Evolutionary conservation across 2,113 vertebrate genomes (phyloP).

Genomic region (Fregetta grallaria): DNA sequence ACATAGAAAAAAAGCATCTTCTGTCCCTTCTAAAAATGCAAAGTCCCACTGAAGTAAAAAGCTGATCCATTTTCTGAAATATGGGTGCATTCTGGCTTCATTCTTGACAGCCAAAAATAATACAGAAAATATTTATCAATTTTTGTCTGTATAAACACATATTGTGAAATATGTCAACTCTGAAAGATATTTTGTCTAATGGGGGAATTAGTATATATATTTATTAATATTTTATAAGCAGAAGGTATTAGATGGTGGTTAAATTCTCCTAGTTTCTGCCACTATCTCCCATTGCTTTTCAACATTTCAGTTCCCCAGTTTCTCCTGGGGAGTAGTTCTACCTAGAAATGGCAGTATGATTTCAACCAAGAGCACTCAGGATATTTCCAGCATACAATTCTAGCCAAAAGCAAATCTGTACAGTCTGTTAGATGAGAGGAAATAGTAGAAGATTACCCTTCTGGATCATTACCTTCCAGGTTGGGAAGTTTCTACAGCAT

Average conservation of each 20-base stretch:
- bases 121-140: not conserved
- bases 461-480: constrained; percentile 7
- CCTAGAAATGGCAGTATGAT: not conserved
- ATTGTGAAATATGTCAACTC: not conserved
- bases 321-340: not conserved
- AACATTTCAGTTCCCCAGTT: not conserved
- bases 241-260: not conserved
- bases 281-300: not conserved
- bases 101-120: not conserved
- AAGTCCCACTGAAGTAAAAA: not conserved
- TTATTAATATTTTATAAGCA: not conserved
- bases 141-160: not conserved
- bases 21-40: not conserved
- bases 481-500: not conserved
- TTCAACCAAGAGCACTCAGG: not conserved
- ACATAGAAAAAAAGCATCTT: not conserved
- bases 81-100: not conserved
- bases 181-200: not conserved
- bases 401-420: constrained; percentile 4
- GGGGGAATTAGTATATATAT: not conserved
- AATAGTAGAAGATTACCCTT: not conserved
- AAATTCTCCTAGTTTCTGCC: not conserved
- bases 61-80: not conserved
- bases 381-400: not conserved
- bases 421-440: not conserved